Evolutionary conservation across 1,140 invertebrate species (phyloP).

Genomic region (Diorhabda sublineata): DNA sequence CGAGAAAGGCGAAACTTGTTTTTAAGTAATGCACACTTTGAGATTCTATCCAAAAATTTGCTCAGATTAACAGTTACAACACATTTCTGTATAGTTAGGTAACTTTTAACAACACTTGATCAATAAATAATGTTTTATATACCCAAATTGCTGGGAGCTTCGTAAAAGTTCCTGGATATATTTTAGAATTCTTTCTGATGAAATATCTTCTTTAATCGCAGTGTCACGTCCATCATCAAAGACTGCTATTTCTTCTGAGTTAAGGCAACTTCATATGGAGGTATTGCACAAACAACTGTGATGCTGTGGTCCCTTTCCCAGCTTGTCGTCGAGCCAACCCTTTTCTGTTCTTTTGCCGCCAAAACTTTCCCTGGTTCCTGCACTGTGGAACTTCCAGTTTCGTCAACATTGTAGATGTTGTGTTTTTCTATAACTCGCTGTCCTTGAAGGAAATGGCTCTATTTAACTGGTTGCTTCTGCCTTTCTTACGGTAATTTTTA

Average conservation of each 20-base stretch:
- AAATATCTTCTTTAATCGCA: neutral
- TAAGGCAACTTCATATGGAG: slow-evolving; percentile 27
- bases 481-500: slow-evolving; percentile 42
- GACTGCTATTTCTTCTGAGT: slow-evolving; percentile 20
- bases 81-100: too few relatives aligned
- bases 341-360: slow-evolving; percentile 43
- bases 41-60: too few relatives aligned
- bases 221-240: slow-evolving; percentile 23
- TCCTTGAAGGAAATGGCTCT: slow-evolving; percentile 25
- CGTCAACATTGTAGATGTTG: slow-evolving; percentile 49
- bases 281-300: slow-evolving; percentile 33
- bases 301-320: slow-evolving; percentile 14
- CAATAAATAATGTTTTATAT: too few relatives aligned
- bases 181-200: too few relatives aligned
- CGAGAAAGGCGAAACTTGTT: too few relatives aligned
- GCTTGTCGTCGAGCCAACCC: slow-evolving; percentile 41
- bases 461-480: slow-evolving; percentile 26
- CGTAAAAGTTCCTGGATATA: too few relatives aligned
- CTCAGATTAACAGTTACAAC: too few relatives aligned
- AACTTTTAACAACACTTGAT: too few relatives aligned
- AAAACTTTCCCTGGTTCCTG: slow-evolving; percentile 48
- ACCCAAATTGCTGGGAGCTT: too few relatives aligned
- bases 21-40: too few relatives aligned
- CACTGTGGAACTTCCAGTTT: slow-evolving; percentile 48
- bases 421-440: slow-evolving; percentile 39